Evolutionary conservation across 1,140 invertebrate genomes (phyloP).

Genomic region (Eufriesea mexicana): DNA sequence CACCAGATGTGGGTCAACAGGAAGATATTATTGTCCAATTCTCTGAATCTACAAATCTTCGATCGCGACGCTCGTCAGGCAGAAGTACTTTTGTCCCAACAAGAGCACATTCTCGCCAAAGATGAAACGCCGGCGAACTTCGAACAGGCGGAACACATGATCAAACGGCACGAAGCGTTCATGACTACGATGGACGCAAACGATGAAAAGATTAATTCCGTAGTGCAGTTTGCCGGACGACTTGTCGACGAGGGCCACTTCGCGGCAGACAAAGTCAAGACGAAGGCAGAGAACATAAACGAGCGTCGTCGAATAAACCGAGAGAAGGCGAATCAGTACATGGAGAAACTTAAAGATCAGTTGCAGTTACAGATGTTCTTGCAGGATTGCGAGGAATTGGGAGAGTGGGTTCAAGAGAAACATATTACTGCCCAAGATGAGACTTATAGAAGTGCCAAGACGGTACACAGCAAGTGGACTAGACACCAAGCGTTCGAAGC

Average conservation of each 20-base stretch:
- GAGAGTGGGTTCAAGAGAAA: constrained; percentile 99
- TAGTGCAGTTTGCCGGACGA: constrained; percentile 95
- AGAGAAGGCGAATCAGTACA: constrained; percentile 93
- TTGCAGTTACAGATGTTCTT: constrained; percentile 97
- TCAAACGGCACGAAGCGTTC: constrained; percentile 99
- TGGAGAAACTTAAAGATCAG: constrained; percentile 97
- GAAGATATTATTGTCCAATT: constrained; percentile 96
- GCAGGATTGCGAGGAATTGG: constrained; percentile 98
- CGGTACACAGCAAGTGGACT: constrained; percentile 99
- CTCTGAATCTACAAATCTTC: constrained; percentile 96
- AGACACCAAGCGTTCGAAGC: constrained; percentile 99
- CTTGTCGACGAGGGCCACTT: constrained; percentile 95
- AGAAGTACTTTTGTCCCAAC: constrained; percentile 98
- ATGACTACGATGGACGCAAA: constrained; percentile 99
- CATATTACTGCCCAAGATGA: constrained; percentile 99
- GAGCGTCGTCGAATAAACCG: constrained; percentile 95
- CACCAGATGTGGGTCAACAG: constrained; percentile 99
- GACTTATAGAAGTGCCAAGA: constrained; percentile 98
- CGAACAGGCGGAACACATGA: constrained; percentile 98
- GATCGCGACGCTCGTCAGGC: constrained; percentile 98
- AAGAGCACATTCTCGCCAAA: constrained; percentile 97
- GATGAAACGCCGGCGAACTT: constrained; percentile 96
- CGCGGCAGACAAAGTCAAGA: constrained; percentile 96
- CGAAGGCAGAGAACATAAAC: constrained; percentile 97
- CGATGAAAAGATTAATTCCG: constrained; percentile 98